Percentiles rank a stretch among this genome's conserved stretches.
These are phyloP conservation scores for Dendrolimus houi DNA, from an alignment of 2,888 invertebrate genomes.

Conservation along the genomic window DNA sequence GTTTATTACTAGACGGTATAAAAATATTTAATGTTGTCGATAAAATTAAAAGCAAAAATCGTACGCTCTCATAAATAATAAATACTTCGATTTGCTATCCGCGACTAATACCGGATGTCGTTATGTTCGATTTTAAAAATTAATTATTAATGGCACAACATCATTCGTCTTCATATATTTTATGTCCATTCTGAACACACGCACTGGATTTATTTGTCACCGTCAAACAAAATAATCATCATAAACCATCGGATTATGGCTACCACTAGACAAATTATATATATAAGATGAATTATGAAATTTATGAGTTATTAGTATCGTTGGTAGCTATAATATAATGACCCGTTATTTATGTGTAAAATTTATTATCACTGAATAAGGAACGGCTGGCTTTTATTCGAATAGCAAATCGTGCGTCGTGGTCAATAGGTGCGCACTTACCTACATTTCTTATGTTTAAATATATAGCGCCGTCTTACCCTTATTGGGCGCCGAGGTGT, in stretches of 20 bases:
- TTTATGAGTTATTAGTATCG: neutral
- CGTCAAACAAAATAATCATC: conserved; percentile 24
- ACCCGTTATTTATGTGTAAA: conserved; percentile 20
- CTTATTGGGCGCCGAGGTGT: no score
- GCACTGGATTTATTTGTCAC: conserved; percentile 25
- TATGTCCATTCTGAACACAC: conserved; percentile 23
- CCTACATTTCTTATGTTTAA: no score
- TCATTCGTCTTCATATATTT: conserved; percentile 23
- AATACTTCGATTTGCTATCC: conserved; percentile 16
- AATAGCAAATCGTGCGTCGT: neutral
- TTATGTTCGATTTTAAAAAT: conserved; percentile 27
- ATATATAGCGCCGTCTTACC: no score
- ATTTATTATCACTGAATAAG: conserved; percentile 15
- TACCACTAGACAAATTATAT: conserved; percentile 19
- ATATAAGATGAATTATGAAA: conserved; percentile 18
- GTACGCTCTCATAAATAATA: conserved; percentile 27
- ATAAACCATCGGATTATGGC: conserved; percentile 27
- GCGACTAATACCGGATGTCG: conserved; percentile 33
- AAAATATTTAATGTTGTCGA: conserved; percentile 27
- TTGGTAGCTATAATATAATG: conserved; percentile 14
- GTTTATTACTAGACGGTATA: conserved; percentile 20
- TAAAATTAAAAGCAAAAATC: conserved; percentile 38
- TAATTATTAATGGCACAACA: conserved; percentile 24
- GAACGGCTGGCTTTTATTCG: neutral
- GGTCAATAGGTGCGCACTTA: neutral